Percentiles rank a stretch among this genome's conserved stretches.
phyloP scores from a whole-genome alignment of 2,888 invertebrate species.

The Leptura quadrifasciata region DNA sequence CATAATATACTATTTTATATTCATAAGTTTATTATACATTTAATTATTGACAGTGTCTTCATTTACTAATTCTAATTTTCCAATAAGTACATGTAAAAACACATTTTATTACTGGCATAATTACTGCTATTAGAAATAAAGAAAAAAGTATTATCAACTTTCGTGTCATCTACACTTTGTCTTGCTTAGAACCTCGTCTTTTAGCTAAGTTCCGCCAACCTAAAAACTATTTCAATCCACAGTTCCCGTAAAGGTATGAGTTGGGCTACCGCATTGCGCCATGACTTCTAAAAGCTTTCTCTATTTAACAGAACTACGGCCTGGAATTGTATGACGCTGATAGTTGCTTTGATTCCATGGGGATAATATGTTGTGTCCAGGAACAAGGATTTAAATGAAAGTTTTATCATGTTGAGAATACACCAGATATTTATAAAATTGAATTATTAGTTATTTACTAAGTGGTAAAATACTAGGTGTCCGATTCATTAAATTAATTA shows the following conservation, averaged over 20 bases:
- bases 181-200: not conserved
- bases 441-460: too few species aligned
- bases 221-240: slow-evolving; percentile 32
- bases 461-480: too few species aligned
- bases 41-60: too few species aligned
- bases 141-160: not conserved
- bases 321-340: slow-evolving; percentile 31
- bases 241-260: slow-evolving; percentile 13
- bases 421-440: not conserved
- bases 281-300: slow-evolving; percentile 35
- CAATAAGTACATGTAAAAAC: too few species aligned
- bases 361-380: slow-evolving; percentile 8
- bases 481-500: too few species aligned
- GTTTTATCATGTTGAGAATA: not conserved
- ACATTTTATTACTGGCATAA: too few species aligned
- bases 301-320: slow-evolving; percentile 41
- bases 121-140: not conserved
- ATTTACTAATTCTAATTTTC: too few species aligned
- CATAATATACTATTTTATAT: too few species aligned
- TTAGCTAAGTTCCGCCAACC: not conserved
- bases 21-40: too few species aligned
- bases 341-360: slow-evolving; percentile 17
- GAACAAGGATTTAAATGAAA: not conserved
- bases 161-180: not conserved
- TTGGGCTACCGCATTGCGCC: slow-evolving; percentile 40